These are phyloP conservation scores for Blomia tropicalis DNA, from an alignment of 2,888 invertebrate genomes.

Conservation along the genomic window DNA sequence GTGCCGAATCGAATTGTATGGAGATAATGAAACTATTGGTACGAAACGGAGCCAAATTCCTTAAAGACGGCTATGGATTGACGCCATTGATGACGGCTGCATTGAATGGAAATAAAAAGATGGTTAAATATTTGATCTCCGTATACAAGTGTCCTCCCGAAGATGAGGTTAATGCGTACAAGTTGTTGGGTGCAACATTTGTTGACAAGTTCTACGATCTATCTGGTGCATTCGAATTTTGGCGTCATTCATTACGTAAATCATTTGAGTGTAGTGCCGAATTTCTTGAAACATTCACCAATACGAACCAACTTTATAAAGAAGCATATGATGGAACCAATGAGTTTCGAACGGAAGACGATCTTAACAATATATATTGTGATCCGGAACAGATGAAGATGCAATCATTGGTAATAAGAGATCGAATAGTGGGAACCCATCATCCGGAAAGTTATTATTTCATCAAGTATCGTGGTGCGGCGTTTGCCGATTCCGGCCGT, in stretches of 20 bases:
- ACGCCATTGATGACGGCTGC: constrained; percentile 78
- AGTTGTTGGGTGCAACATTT: constrained; percentile 79
- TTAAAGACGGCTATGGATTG: constrained; percentile 87
- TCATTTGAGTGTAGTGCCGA: constrained; percentile 41
- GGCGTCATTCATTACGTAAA: constrained; percentile 79
- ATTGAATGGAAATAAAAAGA: constrained; percentile 76
- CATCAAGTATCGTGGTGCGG: constrained; percentile 76
- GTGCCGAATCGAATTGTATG: constrained; percentile 84
- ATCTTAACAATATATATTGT: constrained; percentile 65
- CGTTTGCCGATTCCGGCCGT: constrained; percentile 86
- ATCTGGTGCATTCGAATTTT: constrained; percentile 67
- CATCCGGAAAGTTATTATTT: constrained; percentile 95
- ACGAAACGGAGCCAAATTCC: constrained; percentile 73
- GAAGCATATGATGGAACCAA: constrained; percentile 68
- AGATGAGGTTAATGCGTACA: constrained; percentile 65
- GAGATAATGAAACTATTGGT: constrained; percentile 77
- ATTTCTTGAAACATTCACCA: constrained; percentile 20
- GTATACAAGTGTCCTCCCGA: constrained; percentile 49
- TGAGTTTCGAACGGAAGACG: constrained; percentile 61
- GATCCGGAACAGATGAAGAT: constrained; percentile 93
- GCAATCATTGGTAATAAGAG: constrained; percentile 68
- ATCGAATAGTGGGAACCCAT: constrained; percentile 71
- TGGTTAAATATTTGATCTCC: constrained; percentile 76
- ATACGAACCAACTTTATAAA: constrained; percentile 44
- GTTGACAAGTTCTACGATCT: constrained; percentile 92